Percentiles rank a stretch among this genome's conserved stretches.
These are phyloP conservation scores for Melinaea menophilus DNA, from an alignment of 2,888 invertebrate species.

Conservation along the genomic window DNA sequence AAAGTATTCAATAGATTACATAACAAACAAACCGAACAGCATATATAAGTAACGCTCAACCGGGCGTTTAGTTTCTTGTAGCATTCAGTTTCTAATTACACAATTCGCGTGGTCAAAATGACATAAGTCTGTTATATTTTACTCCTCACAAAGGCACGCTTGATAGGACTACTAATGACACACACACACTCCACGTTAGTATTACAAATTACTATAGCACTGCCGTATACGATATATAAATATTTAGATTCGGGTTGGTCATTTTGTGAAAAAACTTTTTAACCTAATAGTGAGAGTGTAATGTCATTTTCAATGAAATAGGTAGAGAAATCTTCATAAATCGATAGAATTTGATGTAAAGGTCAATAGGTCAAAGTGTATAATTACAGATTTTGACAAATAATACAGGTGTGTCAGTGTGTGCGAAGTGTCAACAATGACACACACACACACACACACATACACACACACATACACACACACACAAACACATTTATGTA, in stretches of 20 bases:
- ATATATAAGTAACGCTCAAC: constrained; percentile 48
- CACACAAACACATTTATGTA: too few species aligned
- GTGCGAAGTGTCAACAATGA: too few species aligned
- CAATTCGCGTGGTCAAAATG: constrained; percentile 70
- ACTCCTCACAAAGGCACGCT: constrained; percentile 45
- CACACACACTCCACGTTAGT: constrained; percentile 16
- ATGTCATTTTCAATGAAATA: too few species aligned
- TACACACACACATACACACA: too few species aligned
- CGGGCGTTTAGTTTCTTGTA: constrained; percentile 49
- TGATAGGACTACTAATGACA: constrained; percentile 27
- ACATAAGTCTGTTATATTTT: constrained; percentile 68
- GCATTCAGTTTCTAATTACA: constrained; percentile 70
- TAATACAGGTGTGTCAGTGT: too few species aligned
- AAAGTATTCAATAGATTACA: constrained; percentile 24
- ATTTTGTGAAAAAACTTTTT: neutral
- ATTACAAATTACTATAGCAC: neutral
- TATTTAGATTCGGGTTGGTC: neutral
- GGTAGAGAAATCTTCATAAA: too few species aligned
- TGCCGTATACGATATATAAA: neutral
- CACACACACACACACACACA: too few species aligned
- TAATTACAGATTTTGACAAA: too few species aligned
- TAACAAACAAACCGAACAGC: constrained; percentile 46
- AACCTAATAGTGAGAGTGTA: neutral
- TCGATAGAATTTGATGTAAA: too few species aligned
- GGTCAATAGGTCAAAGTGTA: too few species aligned